Evolutionary conservation across 2,113 vertebrate genomes (phyloP).

Genomic region (Rostratula benghalensis): DNA sequence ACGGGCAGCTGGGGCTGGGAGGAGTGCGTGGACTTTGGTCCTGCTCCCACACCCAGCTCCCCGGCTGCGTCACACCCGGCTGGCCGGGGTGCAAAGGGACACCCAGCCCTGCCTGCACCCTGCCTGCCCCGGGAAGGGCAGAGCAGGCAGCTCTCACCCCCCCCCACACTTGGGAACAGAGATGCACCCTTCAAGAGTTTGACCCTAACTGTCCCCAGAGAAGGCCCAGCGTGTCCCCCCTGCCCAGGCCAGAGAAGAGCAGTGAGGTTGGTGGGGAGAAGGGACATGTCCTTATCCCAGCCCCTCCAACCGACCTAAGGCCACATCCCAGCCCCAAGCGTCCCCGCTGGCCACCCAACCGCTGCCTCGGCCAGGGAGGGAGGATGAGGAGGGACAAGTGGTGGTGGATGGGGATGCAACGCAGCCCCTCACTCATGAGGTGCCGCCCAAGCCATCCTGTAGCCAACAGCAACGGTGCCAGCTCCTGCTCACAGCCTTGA

Average conservation of each 20-base stretch:
- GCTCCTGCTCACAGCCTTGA: not conserved
- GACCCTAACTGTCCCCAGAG: not conserved
- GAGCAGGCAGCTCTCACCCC: not conserved
- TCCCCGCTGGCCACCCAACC: fast-evolving
- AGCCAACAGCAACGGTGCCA: not conserved
- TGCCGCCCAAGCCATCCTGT: not conserved
- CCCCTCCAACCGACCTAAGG: fast-evolving
- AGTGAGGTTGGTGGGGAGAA: not conserved
- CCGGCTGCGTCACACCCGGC: not conserved
- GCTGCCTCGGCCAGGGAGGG: not conserved
- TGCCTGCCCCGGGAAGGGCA: not conserved
- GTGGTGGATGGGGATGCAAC: not conserved
- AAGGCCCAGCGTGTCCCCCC: not conserved
- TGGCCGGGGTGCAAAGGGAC: not conserved
- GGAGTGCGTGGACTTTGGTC: not conserved
- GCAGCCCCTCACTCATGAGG: not conserved
- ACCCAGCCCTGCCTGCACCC: not conserved
- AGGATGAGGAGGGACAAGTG: not conserved
- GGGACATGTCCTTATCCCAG: not conserved
- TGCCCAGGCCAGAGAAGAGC: not conserved
- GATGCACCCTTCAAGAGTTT: not conserved
- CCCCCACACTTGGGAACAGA: not conserved
- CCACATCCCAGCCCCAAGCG: not conserved
- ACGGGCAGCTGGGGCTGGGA: not conserved
- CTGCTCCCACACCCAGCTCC: not conserved